Percentiles rank a stretch among this genome's conserved stretches.
phyloP scores from a whole-genome alignment of 2,888 invertebrate species.

The Anodontia alba region DNA sequence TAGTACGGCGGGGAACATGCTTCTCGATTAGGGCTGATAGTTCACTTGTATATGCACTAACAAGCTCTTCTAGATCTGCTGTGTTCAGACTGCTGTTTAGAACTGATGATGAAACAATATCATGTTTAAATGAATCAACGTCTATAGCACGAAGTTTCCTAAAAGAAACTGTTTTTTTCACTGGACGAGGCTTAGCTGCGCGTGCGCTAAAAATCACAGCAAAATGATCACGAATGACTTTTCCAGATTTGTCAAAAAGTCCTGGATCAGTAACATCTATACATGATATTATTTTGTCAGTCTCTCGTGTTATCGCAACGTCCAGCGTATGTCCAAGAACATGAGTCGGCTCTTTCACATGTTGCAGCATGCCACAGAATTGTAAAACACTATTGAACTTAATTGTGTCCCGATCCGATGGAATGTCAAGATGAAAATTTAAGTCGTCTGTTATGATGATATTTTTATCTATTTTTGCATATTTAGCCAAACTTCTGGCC shows the following conservation, averaged over 20 bases:
- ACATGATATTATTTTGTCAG: slow-evolving; percentile 29
- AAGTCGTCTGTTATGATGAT: slow-evolving; percentile 37
- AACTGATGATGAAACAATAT: background rate
- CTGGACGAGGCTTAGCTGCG: slow-evolving; percentile 29
- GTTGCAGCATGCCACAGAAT: slow-evolving; percentile 37
- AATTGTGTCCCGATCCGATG: slow-evolving; percentile 8
- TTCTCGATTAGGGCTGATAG: slow-evolving; percentile 16
- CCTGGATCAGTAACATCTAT: slow-evolving; percentile 39
- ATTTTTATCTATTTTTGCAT: slow-evolving; percentile 29
- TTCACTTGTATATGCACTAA: slow-evolving; percentile 14
- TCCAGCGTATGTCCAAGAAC: slow-evolving; percentile 37
- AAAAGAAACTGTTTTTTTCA: slow-evolving; percentile 36
- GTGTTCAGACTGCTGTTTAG: background rate
- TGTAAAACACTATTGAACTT: slow-evolving; percentile 34
- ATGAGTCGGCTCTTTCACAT: slow-evolving; percentile 37
- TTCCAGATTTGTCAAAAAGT: slow-evolving; percentile 35
- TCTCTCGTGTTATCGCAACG: slow-evolving; percentile 39
- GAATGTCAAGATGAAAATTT: slow-evolving; percentile 38
- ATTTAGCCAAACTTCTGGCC: slow-evolving; percentile 29
- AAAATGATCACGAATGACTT: slow-evolving; percentile 39
- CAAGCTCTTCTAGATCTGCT: slow-evolving; percentile 11
- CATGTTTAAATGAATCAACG: slow-evolving; percentile 25
- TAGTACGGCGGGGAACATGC: slow-evolving; percentile 10
- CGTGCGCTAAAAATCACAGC: slow-evolving; percentile 32
- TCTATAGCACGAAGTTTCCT: slow-evolving; percentile 29